A percentile compares a stretch with the other conserved stretches of the same genome.
These are phyloP conservation scores for Merodon equestris DNA, from an alignment of 2,888 invertebrate genomes.

Conservation along the genomic window DNA sequence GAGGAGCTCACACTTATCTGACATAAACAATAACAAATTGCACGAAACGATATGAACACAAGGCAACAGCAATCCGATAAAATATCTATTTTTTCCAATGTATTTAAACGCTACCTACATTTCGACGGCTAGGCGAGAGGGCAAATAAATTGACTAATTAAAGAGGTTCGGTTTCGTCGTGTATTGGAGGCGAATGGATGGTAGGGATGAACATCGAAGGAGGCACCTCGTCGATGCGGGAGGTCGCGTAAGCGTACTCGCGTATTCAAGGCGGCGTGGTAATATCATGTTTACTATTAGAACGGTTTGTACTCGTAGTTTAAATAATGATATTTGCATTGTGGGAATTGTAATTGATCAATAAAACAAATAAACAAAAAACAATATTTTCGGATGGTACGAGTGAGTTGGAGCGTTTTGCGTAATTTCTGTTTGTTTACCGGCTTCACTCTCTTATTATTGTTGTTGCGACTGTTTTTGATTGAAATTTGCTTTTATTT, in stretches of 20 bases:
- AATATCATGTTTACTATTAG: too few species aligned
- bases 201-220: conserved; percentile 9
- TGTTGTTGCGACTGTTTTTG: too few species aligned
- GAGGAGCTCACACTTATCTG: too few species aligned
- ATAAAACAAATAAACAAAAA: conserved; percentile 30
- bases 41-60: conserved; percentile 1
- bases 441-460: too few species aligned
- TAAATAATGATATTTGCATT: conserved; percentile 23
- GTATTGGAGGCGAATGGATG: conserved; percentile 18
- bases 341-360: conserved; percentile 26
- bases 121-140: conserved; percentile 23
- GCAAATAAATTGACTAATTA: conserved; percentile 55
- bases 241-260: conserved; percentile 17
- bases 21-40: too few species aligned
- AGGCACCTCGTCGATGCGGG: conserved; percentile 9
- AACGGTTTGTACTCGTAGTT: conserved; percentile 4
- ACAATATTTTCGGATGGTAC: background rate
- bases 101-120: conserved; percentile 8
- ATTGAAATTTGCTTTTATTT: too few species aligned
- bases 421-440: conserved; percentile 10
- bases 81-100: background rate
- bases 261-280: too few species aligned
- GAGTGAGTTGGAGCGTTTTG: too few species aligned
- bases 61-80: conserved; percentile 50
- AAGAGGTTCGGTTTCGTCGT: conserved; percentile 32